phyloP scores from a whole-genome alignment of 2,797 vertebrate species.

The Sebastes trivittatus region DNA sequence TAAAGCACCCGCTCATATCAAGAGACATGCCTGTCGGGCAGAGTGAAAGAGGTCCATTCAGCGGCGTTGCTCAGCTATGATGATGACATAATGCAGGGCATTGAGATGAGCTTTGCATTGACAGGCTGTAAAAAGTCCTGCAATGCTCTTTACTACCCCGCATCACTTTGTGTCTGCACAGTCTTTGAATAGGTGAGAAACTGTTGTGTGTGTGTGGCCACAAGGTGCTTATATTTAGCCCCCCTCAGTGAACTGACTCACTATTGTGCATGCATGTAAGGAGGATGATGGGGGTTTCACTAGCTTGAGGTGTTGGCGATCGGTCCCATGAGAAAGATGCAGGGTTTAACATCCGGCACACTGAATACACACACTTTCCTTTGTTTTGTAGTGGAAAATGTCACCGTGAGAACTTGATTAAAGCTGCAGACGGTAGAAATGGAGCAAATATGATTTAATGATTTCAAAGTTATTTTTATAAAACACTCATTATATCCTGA shows the following conservation, averaged over 20 bases:
- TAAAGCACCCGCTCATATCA: conserved; percentile 33
- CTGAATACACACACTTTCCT: neutral
- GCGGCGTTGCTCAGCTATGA: neutral
- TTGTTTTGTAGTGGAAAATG: neutral
- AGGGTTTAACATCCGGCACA: neutral
- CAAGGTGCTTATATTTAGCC: conserved; percentile 40
- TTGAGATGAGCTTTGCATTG: conserved; percentile 55
- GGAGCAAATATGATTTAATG: too few relatives aligned
- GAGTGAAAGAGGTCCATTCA: conserved; percentile 58
- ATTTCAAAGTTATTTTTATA: too few relatives aligned
- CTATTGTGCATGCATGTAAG: conserved; percentile 1
- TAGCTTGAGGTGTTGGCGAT: conserved; percentile 8
- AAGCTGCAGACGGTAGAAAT: too few relatives aligned
- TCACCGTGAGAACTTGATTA: neutral
- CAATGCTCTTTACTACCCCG: neutral
- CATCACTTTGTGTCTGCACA: conserved; percentile 16
- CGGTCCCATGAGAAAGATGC: neutral
- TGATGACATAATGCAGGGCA: conserved; percentile 47
- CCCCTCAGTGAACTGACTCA: conserved; percentile 32
- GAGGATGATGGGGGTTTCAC: conserved; percentile 19
- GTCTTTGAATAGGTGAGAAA: conserved; percentile 20
- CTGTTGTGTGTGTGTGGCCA: conserved; percentile 3
- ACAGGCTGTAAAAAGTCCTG: conserved; percentile 45
- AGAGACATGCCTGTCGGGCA: conserved; percentile 26
- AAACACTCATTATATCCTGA: too few relatives aligned